Conservation (phyloP, 2,113 vertebrate genomes). For the Empidonax traillii region DNA sequence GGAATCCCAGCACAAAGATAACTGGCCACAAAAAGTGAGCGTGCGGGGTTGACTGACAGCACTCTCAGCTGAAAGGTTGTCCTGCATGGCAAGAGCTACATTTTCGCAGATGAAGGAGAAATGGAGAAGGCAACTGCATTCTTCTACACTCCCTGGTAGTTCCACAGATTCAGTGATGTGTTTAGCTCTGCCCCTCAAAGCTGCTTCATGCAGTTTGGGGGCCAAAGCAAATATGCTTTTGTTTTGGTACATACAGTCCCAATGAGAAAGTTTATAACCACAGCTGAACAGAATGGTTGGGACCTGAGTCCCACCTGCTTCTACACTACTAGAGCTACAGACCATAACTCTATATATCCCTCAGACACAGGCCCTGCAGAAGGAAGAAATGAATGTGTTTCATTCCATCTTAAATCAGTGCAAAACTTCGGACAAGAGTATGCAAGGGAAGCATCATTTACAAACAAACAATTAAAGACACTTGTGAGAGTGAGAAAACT, state of each 20-base stretch:
- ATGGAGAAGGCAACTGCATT: neutral
- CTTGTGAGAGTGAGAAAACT: neutral
- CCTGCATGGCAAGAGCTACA: neutral
- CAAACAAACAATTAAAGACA: neutral
- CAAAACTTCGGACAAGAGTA: neutral
- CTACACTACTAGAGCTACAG: neutral
- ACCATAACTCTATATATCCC: neutral
- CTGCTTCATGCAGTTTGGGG: neutral
- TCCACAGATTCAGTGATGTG: rapidly evolving
- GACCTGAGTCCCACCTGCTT: neutral
- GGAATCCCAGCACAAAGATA: neutral
- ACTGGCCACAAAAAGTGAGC: rapidly evolving
- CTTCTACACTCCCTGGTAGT: neutral
- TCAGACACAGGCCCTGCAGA: neutral
- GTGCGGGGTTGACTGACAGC: neutral
- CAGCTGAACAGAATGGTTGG: neutral
- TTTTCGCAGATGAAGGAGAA: neutral
- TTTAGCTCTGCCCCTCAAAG: neutral
- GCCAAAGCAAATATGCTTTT: neutral
- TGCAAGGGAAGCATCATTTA: neutral
- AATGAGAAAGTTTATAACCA: neutral
- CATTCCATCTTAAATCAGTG: neutral
- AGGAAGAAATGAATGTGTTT: neutral
- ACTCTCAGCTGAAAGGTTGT: neutral
- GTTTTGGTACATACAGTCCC: neutral